Conservation (phyloP, 1,140 invertebrate species). For the Mamestra configurata region DNA sequence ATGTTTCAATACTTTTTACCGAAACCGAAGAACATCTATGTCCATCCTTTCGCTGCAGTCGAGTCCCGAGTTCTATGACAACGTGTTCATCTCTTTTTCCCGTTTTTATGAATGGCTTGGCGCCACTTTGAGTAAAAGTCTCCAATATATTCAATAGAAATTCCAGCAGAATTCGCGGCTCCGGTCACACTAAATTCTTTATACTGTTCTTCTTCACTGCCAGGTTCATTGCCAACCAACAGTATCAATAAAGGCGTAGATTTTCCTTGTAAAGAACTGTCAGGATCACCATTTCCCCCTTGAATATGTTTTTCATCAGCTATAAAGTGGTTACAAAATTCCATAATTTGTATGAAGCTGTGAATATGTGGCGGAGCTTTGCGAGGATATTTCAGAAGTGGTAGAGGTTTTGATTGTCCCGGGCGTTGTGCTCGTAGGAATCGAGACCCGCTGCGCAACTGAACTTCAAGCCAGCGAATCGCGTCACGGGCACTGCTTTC, state of each 20-base stretch:
- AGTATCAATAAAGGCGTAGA: constrained; percentile 74
- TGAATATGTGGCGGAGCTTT: constrained; percentile 85
- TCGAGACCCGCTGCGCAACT: constrained; percentile 94
- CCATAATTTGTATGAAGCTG: constrained; percentile 85
- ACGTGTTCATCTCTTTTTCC: constrained; percentile 85
- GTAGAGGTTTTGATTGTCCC: constrained; percentile 92
- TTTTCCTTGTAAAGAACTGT: constrained; percentile 71
- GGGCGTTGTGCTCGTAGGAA: constrained; percentile 94
- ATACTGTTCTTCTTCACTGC: constrained; percentile 72
- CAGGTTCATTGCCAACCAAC: constrained; percentile 77
- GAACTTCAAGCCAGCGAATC: constrained; percentile 96
- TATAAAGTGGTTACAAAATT: constrained; percentile 86
- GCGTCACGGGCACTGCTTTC: constrained; percentile 94
- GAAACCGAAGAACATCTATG: constrained; percentile 54
- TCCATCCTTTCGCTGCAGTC: constrained; percentile 65
- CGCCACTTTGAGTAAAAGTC: constrained; percentile 86
- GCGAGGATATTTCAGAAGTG: constrained; percentile 92
- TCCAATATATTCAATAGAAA: constrained; percentile 81
- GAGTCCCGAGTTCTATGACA: constrained; percentile 60
- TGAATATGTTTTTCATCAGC: constrained; percentile 75
- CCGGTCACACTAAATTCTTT: constrained; percentile 83
- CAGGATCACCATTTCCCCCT: constrained; percentile 78
- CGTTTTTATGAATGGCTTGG: constrained; percentile 76
- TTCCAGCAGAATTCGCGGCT: constrained; percentile 79
- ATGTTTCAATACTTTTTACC: constrained; percentile 53